phyloP scores from a whole-genome alignment of 2,888 invertebrate genomes.

The Chaitophorus viminalis region DNA sequence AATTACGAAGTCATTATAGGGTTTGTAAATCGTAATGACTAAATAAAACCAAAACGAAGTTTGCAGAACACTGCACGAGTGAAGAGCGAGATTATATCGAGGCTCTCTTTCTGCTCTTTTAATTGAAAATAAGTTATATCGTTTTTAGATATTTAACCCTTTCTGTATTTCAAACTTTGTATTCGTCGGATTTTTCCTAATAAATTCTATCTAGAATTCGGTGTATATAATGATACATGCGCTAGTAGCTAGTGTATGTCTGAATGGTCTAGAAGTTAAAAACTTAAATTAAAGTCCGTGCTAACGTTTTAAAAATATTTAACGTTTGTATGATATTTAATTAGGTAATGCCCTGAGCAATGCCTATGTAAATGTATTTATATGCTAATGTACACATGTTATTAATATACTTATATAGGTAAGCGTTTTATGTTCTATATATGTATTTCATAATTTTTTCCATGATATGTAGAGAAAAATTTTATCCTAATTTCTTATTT shows the following conservation, averaged over 20 bases:
- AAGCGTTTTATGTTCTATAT: not conserved
- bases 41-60: not conserved
- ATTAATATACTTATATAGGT: too few relatives aligned
- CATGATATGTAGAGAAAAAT: not conserved
- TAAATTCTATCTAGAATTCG: not conserved
- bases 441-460: not conserved
- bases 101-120: not conserved
- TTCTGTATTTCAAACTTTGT: not conserved
- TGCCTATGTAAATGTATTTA: not conserved
- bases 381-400: not conserved
- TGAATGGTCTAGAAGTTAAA: not conserved
- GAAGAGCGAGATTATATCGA: not conserved
- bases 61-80: not conserved
- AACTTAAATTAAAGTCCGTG: not conserved
- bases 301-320: not conserved
- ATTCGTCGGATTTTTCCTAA: not conserved
- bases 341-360: not conserved
- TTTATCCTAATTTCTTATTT: not conserved
- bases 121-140: not conserved
- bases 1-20: not conserved
- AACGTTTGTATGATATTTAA: not conserved
- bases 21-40: not conserved
- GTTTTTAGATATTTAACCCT: slow-evolving; percentile 12
- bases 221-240: not conserved
- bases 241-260: not conserved